Evolutionary conservation across 1,140 invertebrate genomes (phyloP), one percentile per base, ranked within the genome.

Genomic region (Littorina saxatilis): DNA sequence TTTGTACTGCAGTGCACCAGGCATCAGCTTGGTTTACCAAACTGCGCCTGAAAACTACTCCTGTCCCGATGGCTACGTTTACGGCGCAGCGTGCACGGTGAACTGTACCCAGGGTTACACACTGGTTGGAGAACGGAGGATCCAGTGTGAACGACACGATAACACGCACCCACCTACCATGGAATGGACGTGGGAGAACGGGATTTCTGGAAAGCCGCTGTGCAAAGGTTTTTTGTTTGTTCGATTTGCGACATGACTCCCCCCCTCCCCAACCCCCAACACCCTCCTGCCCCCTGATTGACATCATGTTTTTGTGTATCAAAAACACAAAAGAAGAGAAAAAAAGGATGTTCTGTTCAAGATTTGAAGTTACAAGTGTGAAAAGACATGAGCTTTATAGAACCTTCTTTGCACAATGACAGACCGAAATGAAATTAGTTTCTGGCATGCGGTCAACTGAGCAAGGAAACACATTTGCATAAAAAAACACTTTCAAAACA

Each of bases 1-100:
- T n/a, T n/a, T n/a, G n/a, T n/a, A n/a, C n/a, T n/a, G n/a, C n/a
- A n/a, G n/a, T n/a, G n/a, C n/a, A n/a, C n/a, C n/a, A n/a, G n/a
- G n/a, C n/a, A n/a, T n/a, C n/a, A n/a, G n/a, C n/a, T n/a, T n/a
- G n/a, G n/a, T n/a, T n/a, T n/a, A n/a, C n/a, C n/a, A n/a, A n/a
- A n/a, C n/a, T n/a, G n/a, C n/a, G n/a, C n/a, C n/a, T n/a, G n/a
- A n/a, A n/a, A n/a, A n/a, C n/a, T 72, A 40, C 37, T 2, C 35
- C 40, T 72, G 68, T 37, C 7, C 35, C 4, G 68, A 72, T 40
- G 68, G 68, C 68, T 72, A 72, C 68, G 68, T 72, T 72, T 40
- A 72, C 68, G 68, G 68, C 0, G 68, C 68, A 32, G 23, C 7
- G 13, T 72, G 68, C 39, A 72, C 68, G 68, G 15, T 72, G 7